These are phyloP conservation scores for Hylaeus anthracinus DNA, from an alignment of 1,140 invertebrate genomes.

Conservation along the genomic window DNA sequence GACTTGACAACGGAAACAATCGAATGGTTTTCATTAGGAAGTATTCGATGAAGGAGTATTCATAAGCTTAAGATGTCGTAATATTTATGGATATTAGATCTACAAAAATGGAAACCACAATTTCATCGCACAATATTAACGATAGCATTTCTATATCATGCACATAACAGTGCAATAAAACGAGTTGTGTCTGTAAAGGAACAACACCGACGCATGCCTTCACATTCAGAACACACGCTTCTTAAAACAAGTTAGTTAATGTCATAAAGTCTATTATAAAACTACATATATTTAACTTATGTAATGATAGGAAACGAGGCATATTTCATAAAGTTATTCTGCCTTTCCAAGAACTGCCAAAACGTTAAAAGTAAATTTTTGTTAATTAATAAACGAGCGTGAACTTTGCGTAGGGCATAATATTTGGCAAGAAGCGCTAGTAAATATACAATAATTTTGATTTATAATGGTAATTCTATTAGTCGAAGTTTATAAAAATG, in stretches of 20 bases:
- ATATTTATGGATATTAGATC: constrained; percentile 49
- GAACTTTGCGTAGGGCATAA: background rate
- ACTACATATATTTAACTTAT: constrained; percentile 5
- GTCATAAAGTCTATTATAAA: background rate
- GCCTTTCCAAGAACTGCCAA: constrained; percentile 22
- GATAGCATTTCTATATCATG: constrained; percentile 21
- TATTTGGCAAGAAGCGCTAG: background rate
- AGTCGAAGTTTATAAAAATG: constrained; percentile 20
- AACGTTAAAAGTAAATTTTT: background rate
- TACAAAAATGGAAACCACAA: constrained; percentile 9
- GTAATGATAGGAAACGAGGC: constrained; percentile 3
- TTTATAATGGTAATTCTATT: background rate
- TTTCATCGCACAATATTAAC: constrained; percentile 52
- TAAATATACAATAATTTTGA: background rate
- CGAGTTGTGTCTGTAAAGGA: background rate
- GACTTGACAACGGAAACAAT: constrained; percentile 89
- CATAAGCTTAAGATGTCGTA: constrained; percentile 29
- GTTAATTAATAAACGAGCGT: background rate
- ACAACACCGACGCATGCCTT: background rate
- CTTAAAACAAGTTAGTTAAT: background rate
- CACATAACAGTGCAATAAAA: constrained; percentile 23
- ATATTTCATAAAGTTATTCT: constrained; percentile 42
- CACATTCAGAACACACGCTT: background rate
- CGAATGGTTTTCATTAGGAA: constrained; percentile 89
- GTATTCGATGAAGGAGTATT: constrained; percentile 77